Base-by-base conservation (phyloP, 2,113 vertebrate genomes). In the Phasianus colchicus region DNA sequence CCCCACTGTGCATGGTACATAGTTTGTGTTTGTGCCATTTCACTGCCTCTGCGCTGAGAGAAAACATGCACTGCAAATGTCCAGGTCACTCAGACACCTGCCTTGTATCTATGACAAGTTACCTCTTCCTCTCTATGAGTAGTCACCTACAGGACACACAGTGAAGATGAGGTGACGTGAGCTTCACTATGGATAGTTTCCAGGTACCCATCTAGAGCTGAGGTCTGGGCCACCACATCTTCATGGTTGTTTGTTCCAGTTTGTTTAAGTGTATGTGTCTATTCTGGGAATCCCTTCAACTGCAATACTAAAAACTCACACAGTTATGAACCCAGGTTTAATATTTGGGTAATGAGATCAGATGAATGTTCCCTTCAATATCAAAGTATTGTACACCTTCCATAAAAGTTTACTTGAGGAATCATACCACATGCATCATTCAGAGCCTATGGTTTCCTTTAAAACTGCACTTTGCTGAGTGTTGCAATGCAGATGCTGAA, bases 1-100 rank as follows among this genome's bases (percentile, higher is more conserved):
- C 21, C 18, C 30, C 15, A 48, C 16, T 3, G 1, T 22, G 34
- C 15, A 2, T 45, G 30, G 17, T 6, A 0, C 7, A 8, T 10
- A 5, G 4, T 71, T 60, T 1, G 1, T 20, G 7, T 50, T 32
- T 67, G 9, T 9, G 22, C 29, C 24, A 64, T 64, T 47, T 78
- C 22, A 36, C 66, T 60, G 34, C 38, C 63, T 73, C 54, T 83
- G 64, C 7, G 4, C 32, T 6, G 7, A 48, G 6, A 9, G 9
- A 0, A 3, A 86, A 82, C 4, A 12, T 34, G 10, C 12, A 5
- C 42, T 47, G 19, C 29, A 43, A 87, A 34, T 9, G 14, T 14
- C 9, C 75, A 47, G 17, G 30, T 3, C 30, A 54, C 27, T 92
- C 1, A 7, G 58, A 52, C 27, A 77, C 13, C 8, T 30, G 0